Evolutionary conservation across 2,113 vertebrate species (phyloP).

Genomic region (Raja brachyura): DNA sequence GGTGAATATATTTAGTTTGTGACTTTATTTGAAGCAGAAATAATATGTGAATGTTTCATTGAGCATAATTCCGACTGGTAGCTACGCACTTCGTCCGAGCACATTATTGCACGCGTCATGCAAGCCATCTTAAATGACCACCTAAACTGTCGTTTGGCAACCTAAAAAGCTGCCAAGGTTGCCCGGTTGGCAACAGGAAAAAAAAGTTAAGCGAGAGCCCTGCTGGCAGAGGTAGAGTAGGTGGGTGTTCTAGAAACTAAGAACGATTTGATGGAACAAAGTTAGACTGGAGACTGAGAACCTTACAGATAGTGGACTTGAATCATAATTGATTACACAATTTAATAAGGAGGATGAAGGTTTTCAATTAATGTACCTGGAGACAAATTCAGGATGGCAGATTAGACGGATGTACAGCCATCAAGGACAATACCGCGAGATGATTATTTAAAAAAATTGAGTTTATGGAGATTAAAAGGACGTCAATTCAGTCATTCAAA

Average conservation of each 20-base stretch:
- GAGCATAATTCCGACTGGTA: no score
- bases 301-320: not conserved
- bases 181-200: no score
- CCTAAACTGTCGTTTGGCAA: no score
- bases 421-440: not conserved
- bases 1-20: no score
- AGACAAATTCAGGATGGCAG: not conserved
- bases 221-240: not conserved
- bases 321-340: not conserved
- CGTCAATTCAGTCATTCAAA: not conserved
- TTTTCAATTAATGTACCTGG: not conserved
- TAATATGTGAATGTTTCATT: no score
- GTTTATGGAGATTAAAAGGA: not conserved
- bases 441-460: not conserved
- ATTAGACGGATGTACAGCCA: not conserved
- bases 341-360: not conserved
- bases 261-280: not conserved
- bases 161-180: no score
- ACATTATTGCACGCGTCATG: no score
- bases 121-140: no score
- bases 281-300: not conserved
- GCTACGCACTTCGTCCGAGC: no score
- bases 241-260: not conserved
- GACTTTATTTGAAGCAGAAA: no score
- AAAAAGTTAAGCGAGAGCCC: no score